Conservation (phyloP, 2,113 vertebrate species). For the Vidua chalybeata region DNA sequence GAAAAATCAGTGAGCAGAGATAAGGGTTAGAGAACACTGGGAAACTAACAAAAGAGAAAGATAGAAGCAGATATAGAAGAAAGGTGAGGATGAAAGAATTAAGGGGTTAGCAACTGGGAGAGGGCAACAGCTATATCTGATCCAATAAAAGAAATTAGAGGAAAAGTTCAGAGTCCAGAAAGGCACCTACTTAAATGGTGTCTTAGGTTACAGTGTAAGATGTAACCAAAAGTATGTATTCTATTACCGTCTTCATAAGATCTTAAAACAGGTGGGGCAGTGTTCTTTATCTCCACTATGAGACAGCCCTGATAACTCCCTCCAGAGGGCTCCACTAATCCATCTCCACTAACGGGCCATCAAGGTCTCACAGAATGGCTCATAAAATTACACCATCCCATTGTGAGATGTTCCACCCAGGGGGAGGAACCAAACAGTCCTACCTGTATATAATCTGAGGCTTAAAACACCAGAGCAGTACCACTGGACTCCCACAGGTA, state of each 20-base stretch:
- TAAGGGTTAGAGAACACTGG: not conserved
- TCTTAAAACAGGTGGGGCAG: not conserved
- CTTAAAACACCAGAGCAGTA: not conserved
- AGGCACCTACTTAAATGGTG: not conserved
- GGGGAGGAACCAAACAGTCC: not conserved
- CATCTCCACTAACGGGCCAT: not conserved
- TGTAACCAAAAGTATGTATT: not conserved
- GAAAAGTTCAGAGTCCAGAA: not conserved
- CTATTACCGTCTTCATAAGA: not conserved
- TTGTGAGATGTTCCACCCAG: not conserved
- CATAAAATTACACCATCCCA: not conserved
- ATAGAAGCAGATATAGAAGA: not conserved
- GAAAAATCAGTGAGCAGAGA: not conserved
- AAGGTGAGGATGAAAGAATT: not conserved
- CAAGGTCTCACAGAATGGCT: not conserved
- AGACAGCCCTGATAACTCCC: not conserved
- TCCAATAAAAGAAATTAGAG: not conserved
- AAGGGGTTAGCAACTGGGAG: not conserved
- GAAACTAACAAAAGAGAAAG: not conserved
- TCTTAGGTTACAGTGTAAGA: not conserved
- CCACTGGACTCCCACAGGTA: not conserved
- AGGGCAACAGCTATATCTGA: not conserved
- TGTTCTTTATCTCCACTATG: not conserved
- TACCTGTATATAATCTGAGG: not conserved
- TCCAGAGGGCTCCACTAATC: no score